phyloP scores from a whole-genome alignment of 2,888 invertebrate genomes.

The Nymphalis urticae region DNA sequence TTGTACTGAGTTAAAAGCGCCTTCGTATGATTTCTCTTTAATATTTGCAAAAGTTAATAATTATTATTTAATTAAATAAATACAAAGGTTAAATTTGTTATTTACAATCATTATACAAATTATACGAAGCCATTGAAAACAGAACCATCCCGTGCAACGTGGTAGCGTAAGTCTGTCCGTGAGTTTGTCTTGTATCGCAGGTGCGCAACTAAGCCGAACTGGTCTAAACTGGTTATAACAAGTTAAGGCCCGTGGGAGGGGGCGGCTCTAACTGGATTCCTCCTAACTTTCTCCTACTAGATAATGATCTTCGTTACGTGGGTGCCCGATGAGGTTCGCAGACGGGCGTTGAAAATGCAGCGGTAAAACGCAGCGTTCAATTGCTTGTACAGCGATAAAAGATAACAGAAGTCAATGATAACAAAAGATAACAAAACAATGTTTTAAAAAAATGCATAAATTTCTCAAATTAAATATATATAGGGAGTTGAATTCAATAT shows the following conservation, averaged over 20 bases:
- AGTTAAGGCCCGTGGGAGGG: constrained; percentile 63
- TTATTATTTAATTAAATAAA: too few species aligned
- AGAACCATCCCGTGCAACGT: constrained; percentile 7
- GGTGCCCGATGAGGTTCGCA: constrained; percentile 52
- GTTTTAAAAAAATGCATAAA: too few species aligned
- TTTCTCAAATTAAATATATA: not conserved
- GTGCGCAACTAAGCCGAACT: constrained; percentile 73
- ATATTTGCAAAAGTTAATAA: too few species aligned
- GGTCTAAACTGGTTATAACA: constrained; percentile 78
- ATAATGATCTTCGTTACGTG: constrained; percentile 80
- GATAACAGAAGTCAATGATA: too few species aligned
- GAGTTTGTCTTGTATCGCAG: constrained; percentile 73
- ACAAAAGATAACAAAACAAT: not conserved
- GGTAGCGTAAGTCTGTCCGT: constrained; percentile 55
- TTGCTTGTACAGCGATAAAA: not conserved
- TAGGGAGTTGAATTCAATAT: not conserved
- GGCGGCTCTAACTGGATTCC: constrained; percentile 74
- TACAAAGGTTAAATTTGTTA: too few species aligned
- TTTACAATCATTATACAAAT: not conserved
- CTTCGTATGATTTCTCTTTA: too few species aligned
- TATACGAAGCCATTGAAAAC: not conserved
- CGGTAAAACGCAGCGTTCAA: constrained; percentile 41
- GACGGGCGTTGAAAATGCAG: constrained; percentile 49
- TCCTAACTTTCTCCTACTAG: constrained; percentile 76
- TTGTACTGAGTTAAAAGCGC: too few species aligned